These are phyloP conservation scores for Otis tarda DNA, from an alignment of 2,113 vertebrate species.

Conservation along the genomic window DNA sequence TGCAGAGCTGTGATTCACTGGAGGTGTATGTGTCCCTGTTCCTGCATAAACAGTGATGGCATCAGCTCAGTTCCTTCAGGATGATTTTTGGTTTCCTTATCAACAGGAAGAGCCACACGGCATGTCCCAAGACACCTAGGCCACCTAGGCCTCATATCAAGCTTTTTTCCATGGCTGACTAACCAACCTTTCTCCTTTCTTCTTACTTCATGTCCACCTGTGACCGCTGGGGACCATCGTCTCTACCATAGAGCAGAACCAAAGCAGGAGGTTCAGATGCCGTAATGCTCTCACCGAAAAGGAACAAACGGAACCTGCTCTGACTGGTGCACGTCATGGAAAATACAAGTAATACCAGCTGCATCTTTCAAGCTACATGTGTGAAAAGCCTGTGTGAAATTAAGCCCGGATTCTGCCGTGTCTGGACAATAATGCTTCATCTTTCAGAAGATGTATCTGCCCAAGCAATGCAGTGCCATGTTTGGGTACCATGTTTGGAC, in stretches of 20 bases:
- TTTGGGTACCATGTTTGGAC: background rate
- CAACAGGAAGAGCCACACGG: background rate
- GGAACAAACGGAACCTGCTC: background rate
- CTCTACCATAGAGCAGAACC: background rate
- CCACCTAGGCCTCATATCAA: background rate
- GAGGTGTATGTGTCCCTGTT: background rate
- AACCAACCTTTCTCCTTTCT: background rate
- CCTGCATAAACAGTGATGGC: rapidly evolving
- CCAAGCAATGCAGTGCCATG: background rate
- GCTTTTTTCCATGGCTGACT: background rate
- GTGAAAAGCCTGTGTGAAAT: background rate
- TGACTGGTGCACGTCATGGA: background rate
- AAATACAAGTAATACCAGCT: slow-evolving; percentile 12
- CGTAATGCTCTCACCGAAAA: background rate
- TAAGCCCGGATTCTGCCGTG: rapidly evolving
- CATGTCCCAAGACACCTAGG: background rate
- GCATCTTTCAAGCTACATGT: background rate
- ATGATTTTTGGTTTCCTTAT: background rate
- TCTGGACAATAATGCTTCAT: rapidly evolving
- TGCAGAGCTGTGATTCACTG: background rate
- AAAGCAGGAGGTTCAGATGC: background rate
- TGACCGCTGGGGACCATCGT: background rate
- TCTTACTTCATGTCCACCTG: background rate
- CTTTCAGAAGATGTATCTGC: background rate
- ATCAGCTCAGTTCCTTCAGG: background rate